Evolutionary conservation across 1,140 invertebrate species (phyloP).

Genomic region (Eubasilissa regina): DNA sequence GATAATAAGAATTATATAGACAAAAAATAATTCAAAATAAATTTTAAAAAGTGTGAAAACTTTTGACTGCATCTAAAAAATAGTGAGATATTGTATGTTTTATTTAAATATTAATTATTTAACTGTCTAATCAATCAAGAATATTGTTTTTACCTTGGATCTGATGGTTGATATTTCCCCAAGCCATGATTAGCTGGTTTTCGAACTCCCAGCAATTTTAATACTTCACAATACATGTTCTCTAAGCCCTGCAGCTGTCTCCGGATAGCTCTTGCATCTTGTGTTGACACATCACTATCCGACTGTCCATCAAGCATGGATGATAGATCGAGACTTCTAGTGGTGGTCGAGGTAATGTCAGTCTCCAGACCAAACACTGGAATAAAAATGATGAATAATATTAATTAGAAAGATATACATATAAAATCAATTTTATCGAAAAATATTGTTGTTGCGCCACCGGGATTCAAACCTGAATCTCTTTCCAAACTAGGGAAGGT

Average conservation of each 20-base stretch:
- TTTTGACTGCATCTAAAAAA: too few species aligned
- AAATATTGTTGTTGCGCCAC: too few species aligned
- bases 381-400: slow-evolving; percentile 59
- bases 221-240: slow-evolving; percentile 90
- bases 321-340: slow-evolving; percentile 83
- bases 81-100: too few species aligned
- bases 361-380: slow-evolving; percentile 82
- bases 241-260: slow-evolving; percentile 90
- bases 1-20: too few species aligned
- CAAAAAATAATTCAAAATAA: too few species aligned
- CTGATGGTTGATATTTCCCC: slow-evolving; percentile 74
- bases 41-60: too few species aligned
- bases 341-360: slow-evolving; percentile 85
- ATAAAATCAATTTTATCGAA: too few species aligned
- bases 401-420: too few species aligned
- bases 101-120: too few species aligned
- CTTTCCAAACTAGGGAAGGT: too few species aligned
- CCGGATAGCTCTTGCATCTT: slow-evolving; percentile 84
- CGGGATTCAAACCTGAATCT: too few species aligned
- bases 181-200: slow-evolving; percentile 67
- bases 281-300: slow-evolving; percentile 83
- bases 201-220: slow-evolving; percentile 85
- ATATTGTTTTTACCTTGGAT: slow-evolving; percentile 72
- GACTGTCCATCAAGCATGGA: slow-evolving; percentile 82
- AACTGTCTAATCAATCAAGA: background rate